Evolutionary conservation across 2,797 vertebrate genomes (phyloP), one percentile per base, ranked within the genome.

Genomic region (Xenops minutus): DNA sequence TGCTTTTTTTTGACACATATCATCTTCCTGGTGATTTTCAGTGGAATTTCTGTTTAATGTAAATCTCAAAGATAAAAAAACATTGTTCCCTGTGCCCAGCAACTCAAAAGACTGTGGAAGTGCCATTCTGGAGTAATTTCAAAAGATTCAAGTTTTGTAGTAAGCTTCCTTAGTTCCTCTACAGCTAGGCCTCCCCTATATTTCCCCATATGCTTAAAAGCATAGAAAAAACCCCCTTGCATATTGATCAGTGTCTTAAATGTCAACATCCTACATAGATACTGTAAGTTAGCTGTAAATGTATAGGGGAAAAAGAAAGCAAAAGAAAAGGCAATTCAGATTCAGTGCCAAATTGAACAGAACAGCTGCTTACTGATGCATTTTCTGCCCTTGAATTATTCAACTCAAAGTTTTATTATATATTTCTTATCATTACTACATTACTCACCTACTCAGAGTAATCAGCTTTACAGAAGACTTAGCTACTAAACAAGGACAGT

Each of bases 161-260:
- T 44, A 69, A 64, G 4, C 29, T 71, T 88, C 48, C 43, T 68
- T 62, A 55, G 13, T 15, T 91, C 39, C 55, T 75, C 52, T 89
- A 44, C 23, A 43, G 10, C 9, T 15, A 18, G 43, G 23, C 8
- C 9, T 43, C 4, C 34, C 10, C 12, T 12, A 2, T 43, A 37
- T 14, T 84, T 81, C 22, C 30, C n/a, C 22, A 58, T 12, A 37
- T 13, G 21, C 36, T 82, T 74, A 58, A 41, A 85, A 90, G 36
- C 10, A 23, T 0, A 3, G 41, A 1, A 63, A 51, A 39, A 64
- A 30, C 3, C 46, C 3, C 46, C 23, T 26, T 6, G 2, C 5
- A 3, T 79, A n/a, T 52, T 62, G n/a, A 77, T 80, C 12, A 58
- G 13, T 46, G n/a, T 21, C 49, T 81, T 51, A 72, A 88, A 69